Conservation (phyloP, 2,888 invertebrate species). For the Hydriomena furcata region DNA sequence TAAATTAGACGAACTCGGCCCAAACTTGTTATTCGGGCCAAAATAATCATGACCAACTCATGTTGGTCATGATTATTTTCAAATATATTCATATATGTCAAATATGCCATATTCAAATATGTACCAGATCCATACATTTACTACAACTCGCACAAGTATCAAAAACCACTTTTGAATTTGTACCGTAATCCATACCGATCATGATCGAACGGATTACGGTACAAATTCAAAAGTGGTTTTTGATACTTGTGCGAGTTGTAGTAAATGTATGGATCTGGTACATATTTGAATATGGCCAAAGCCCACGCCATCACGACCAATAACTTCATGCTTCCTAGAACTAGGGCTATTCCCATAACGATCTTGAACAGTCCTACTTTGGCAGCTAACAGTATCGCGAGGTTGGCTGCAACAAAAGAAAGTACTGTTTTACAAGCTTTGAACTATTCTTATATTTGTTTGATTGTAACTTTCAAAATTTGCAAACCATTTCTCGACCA, state of each 20-base stretch:
- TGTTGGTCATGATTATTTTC: too few relatives aligned
- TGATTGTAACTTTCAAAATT: too few relatives aligned
- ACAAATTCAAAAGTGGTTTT: constrained; percentile 26
- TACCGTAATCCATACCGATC: constrained; percentile 26
- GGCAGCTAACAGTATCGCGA: constrained; percentile 62
- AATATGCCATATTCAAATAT: constrained; percentile 62
- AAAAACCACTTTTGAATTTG: constrained; percentile 26
- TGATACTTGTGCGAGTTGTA: constrained; percentile 40
- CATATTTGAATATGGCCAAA: constrained; percentile 59
- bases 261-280: constrained; percentile 61
- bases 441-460: too few relatives aligned
- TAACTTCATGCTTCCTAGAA: constrained; percentile 58
- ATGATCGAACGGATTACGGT: constrained; percentile 30
- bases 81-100: too few relatives aligned
- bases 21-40: constrained; percentile 4
- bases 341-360: constrained; percentile 58
- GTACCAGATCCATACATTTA: constrained; percentile 62
- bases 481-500: too few relatives aligned
- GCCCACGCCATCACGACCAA: constrained; percentile 68
- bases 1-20: constrained; percentile 8
- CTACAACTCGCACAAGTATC: constrained; percentile 39
- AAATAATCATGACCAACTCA: constrained; percentile 1
- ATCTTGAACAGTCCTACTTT: constrained; percentile 72
- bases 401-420: constrained; percentile 73
- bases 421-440: constrained; percentile 7